phyloP scores from a whole-genome alignment of 2,113 vertebrate species.

The Desmodus rotundus region DNA sequence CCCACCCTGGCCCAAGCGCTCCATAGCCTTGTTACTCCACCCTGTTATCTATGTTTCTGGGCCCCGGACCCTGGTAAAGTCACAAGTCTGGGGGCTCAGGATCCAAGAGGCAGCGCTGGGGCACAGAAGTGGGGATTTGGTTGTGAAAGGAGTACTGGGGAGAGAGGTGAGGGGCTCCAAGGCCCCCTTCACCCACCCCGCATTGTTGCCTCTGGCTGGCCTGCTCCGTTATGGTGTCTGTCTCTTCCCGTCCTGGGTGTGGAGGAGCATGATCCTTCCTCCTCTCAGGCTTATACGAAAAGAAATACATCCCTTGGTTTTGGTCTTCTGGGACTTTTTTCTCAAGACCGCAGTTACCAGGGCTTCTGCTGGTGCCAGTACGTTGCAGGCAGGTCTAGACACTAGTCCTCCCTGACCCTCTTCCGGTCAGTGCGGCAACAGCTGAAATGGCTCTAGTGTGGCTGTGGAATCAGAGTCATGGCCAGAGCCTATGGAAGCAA shows the following conservation, averaged over 20 bases:
- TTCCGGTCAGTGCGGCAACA: neutral
- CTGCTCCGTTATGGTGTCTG: neutral
- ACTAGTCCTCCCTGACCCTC: neutral
- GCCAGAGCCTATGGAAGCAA: neutral
- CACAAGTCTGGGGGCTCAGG: neutral
- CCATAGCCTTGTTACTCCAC: neutral
- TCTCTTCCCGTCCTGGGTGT: neutral
- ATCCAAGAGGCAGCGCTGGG: neutral
- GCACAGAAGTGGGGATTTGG: neutral
- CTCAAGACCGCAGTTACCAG: neutral
- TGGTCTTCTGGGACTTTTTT: neutral
- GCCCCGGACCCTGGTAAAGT: neutral
- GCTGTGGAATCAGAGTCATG: neutral
- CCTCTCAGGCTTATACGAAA: neutral
- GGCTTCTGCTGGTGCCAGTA: neutral
- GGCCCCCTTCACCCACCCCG: neutral
- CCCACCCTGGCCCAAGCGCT: neutral
- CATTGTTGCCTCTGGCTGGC: neutral
- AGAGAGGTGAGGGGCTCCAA: neutral
- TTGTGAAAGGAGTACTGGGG: neutral
- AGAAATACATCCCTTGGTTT: neutral
- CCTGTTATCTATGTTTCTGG: neutral
- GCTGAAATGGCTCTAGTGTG: neutral
- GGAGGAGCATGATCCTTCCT: neutral
- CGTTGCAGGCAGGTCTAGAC: neutral